Base-by-base conservation (phyloP, 2,888 invertebrate species). In the Trachelus iudaicus region DNA sequence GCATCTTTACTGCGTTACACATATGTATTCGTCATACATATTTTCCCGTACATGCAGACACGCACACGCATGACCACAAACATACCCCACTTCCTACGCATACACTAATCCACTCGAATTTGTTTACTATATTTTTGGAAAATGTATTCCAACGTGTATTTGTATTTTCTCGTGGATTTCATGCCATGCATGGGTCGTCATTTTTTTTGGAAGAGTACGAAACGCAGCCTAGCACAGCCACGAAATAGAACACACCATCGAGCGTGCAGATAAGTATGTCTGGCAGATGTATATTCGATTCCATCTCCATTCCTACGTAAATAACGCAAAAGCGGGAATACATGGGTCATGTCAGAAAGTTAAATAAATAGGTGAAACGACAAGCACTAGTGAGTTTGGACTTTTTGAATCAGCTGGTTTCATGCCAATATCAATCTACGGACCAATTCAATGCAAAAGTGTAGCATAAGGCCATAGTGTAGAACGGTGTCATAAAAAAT, bases 381-480 rank as follows among this genome's bases (percentile, higher is more conserved):
- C 40, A 23, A 56, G 56, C 23, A 23, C 56, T 2, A 56, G 56
- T 23, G 56, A 9, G 1, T 56, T 56, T 56, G 23, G 56, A 9
- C 2, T 56, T 56, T 56, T 71, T n/a, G 31, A 34, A 13, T 11
- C 76, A 69, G 81, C 83, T 83, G 85, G 83, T 86, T 81, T 81
- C 81, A 81, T 84, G 86, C 85, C 86, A 85, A 85, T 87, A 85
- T 84, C 84, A 82, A 78, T 73, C n/a, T 74, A n/a, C 11, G 74
- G 6, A 30, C 30, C 37, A 35, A 33, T 71, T 71, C 30, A 33
- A 33, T 31, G 71, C 30, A 31, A 11, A 71, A 71, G 30, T 13
- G 0, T 71, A 34, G 30, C 30, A 31, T 15, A 23, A 13, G 30
- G 30, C 71, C 34, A 33, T 33, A 33, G 33, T 3, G 33, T 33